Conservation (phyloP, 2,113 vertebrate genomes). For the Sarotherodon lohbergeri region DNA sequence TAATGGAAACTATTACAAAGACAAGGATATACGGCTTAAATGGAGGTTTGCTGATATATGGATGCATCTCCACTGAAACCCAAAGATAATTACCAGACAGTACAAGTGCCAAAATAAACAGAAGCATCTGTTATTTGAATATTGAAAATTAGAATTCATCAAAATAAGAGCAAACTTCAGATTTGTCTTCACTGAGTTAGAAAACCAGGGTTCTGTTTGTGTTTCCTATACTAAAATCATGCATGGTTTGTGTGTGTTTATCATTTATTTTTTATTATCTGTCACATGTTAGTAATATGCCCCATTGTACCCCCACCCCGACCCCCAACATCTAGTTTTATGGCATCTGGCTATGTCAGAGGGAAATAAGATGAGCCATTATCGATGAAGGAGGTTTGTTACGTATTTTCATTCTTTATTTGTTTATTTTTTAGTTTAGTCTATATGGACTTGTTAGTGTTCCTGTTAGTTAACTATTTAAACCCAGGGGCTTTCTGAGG, state of each 20-base stretch:
- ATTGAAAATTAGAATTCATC: neutral
- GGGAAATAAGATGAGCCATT: neutral
- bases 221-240: neutral
- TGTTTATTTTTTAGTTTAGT: neutral
- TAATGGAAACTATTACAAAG: neutral
- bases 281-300: neutral
- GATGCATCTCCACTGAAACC: neutral
- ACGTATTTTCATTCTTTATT: neutral
- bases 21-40: neutral
- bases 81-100: neutral
- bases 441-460: neutral
- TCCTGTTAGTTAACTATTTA: neutral
- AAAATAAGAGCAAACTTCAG: neutral
- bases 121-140: neutral
- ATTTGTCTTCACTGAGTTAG: neutral
- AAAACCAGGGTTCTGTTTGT: neutral
- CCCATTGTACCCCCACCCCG: fast-evolving
- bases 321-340: neutral
- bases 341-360: neutral
- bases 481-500: neutral
- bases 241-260: neutral
- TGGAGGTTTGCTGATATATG: neutral
- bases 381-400: neutral
- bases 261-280: neutral
- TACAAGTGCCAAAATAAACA: neutral